Percentiles rank a stretch among this genome's conserved stretches.
Evolutionary conservation across 2,113 vertebrate species (phyloP).

Genomic region (Amazona vittata): DNA sequence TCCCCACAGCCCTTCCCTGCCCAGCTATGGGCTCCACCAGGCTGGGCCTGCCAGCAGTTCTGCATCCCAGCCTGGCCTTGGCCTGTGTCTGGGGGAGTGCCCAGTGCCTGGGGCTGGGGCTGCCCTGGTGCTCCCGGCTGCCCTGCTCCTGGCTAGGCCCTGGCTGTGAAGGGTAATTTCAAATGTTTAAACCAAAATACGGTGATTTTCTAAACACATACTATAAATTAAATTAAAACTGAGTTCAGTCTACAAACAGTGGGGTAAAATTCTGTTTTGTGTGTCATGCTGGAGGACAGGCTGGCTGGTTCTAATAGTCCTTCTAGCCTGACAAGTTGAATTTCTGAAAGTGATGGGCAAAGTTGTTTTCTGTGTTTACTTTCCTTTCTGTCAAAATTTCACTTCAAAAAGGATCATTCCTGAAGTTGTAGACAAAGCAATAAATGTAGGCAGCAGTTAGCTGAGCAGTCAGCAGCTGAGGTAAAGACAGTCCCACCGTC

Average conservation of each 20-base stretch:
- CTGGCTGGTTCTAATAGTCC: background rate
- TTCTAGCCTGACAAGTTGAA: background rate
- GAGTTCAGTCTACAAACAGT: background rate
- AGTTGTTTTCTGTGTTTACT: background rate
- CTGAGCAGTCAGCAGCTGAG: background rate
- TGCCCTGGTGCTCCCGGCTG: accelerated
- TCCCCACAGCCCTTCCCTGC: background rate
- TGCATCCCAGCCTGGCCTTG: no score
- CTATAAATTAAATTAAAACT: background rate
- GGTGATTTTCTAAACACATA: background rate
- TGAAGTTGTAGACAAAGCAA: background rate
- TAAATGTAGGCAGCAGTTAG: background rate
- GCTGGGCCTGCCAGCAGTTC: accelerated
- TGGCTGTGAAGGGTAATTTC: background rate
- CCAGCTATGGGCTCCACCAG: accelerated
- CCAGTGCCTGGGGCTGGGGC: background rate
- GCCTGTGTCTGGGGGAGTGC: background rate
- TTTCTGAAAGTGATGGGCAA: background rate
- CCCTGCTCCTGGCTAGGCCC: background rate
- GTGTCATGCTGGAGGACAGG: background rate
- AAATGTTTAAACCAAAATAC: background rate
- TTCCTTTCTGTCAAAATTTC: background rate
- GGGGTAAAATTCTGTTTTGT: background rate
- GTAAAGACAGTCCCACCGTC: accelerated
- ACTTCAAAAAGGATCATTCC: background rate